Evolutionary conservation across 1,140 invertebrate species (phyloP), one percentile per base, ranked within the genome.

Genomic region (Sitodiplosis mosellana): DNA sequence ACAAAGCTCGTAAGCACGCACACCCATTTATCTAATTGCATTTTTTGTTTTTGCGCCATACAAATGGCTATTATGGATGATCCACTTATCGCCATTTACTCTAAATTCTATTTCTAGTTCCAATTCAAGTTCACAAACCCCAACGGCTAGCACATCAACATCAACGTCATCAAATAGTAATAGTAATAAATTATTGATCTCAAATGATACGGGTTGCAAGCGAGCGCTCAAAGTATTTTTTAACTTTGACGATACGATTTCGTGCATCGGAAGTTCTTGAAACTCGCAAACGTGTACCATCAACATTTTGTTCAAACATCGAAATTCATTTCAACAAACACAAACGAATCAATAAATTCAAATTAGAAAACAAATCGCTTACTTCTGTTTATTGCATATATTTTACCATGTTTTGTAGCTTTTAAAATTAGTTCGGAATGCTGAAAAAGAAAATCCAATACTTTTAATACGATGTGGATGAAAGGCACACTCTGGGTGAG

Each of bases 171-270:
- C 58, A 45, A 58, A 58, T 52, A 53, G 56, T 54, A 63, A 58
- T 55, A 56, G 56, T 33, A 22, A 45, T 33, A 45, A 45, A 33
- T 36, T 48, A 48, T 43, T 62, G 36, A 46, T 58, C 48, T 56
- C 57, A 41, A 43, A 63, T n/a, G 58, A 56, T 52, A 60, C 56
- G 52, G 60, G 54, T 55, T 64, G 61, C 53, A 60, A 64, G 46
- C 54, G 58, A 54, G 48, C 61, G 45, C 55, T 64, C n/a, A 56
- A 62, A 53, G 56, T 62, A 22, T 56, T 58, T 22, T 64, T 63
- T 54, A 58, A 55, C 48, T 52, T 51, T 47, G 57, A 56, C 49
- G 55, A 56, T 52, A 59, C 45, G 45, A 47, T 63, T 46, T 58
- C 60, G 47, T 57, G 57, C 51, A 61, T 61, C 49, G 57, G 60